phyloP scores from a whole-genome alignment of 2,888 invertebrate species.

The Pyrgus malvae region DNA sequence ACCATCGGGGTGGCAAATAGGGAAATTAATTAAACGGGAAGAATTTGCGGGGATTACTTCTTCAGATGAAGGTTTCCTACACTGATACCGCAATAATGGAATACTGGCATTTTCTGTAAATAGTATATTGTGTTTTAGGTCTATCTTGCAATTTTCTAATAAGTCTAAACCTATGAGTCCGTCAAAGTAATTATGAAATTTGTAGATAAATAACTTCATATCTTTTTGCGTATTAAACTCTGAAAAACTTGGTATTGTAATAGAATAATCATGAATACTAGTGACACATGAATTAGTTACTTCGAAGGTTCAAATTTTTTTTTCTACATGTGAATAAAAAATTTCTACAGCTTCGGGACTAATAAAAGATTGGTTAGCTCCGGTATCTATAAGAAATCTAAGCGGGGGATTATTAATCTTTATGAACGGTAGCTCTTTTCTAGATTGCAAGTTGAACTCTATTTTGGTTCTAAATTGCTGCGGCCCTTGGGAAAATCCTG shows the following conservation, averaged over 20 bases:
- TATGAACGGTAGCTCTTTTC: constrained; percentile 35
- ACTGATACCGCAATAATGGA: constrained; percentile 21
- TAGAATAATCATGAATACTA: constrained; percentile 34
- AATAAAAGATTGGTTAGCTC: constrained; percentile 29
- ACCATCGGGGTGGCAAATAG: constrained; percentile 4
- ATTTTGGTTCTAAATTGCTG: constrained; percentile 6
- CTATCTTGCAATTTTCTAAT: constrained; percentile 33
- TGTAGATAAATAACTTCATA: constrained; percentile 20
- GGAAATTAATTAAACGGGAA: constrained; percentile 2
- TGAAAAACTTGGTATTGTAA: constrained; percentile 34
- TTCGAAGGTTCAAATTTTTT: constrained; percentile 16
- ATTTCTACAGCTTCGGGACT: constrained; percentile 34
- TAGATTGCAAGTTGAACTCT: constrained; percentile 1
- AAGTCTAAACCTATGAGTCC: constrained; percentile 34
- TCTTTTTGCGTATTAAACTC: constrained; percentile 28
- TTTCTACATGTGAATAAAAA: constrained; percentile 6
- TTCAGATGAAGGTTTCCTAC: not conserved
- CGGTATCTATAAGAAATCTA: constrained; percentile 38
- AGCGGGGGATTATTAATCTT: constrained; percentile 35
- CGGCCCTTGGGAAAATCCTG: too few relatives aligned
- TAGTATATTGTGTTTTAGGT: constrained; percentile 30
- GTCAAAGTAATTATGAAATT: constrained; percentile 20
- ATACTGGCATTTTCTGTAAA: constrained; percentile 27
- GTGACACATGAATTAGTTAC: constrained; percentile 8
- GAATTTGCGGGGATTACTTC: constrained; percentile 2